Conservation (phyloP, 2,797 vertebrate species). For the Schizopygopsis pylzovi region DNA sequence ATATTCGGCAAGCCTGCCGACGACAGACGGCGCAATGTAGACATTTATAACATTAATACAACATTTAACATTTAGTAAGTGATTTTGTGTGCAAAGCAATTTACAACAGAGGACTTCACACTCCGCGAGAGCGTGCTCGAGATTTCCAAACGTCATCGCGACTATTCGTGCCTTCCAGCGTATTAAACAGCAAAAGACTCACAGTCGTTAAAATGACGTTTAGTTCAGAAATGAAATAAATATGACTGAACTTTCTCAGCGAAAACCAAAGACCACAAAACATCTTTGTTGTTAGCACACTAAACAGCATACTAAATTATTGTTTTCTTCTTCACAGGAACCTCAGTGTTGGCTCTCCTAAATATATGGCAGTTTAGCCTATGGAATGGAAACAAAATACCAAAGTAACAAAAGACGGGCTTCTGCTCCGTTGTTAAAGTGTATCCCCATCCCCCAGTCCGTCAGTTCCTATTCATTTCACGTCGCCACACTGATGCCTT, state of each 20-base stretch:
- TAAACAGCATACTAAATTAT: not conserved
- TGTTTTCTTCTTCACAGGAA: not conserved
- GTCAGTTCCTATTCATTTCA: conserved; percentile 70
- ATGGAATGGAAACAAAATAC: conserved; percentile 4
- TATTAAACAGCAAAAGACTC: not conserved
- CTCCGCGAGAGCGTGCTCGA: not conserved
- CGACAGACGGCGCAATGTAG: not conserved
- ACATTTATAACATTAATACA: too few relatives aligned
- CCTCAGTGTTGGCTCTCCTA: not conserved
- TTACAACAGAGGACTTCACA: not conserved
- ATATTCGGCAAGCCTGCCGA: too few relatives aligned
- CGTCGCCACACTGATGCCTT: conserved; percentile 61
- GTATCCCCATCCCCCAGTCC: conserved; percentile 75
- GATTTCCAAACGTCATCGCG: not conserved
- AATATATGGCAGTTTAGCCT: conserved; percentile 6
- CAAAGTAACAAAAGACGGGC: conserved; percentile 54
- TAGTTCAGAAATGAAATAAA: conserved; percentile 1
- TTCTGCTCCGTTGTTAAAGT: conserved; percentile 56
- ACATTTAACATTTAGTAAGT: not conserved
- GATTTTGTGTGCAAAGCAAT: not conserved
- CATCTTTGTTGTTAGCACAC: not conserved
- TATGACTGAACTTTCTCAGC: conserved; percentile 11
- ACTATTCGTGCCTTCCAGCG: conserved; percentile 15
- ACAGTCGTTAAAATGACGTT: not conserved
- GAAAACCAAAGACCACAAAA: not conserved